phyloP scores from a whole-genome alignment of 2,113 vertebrate genomes.

The Calonectris borealis region DNA sequence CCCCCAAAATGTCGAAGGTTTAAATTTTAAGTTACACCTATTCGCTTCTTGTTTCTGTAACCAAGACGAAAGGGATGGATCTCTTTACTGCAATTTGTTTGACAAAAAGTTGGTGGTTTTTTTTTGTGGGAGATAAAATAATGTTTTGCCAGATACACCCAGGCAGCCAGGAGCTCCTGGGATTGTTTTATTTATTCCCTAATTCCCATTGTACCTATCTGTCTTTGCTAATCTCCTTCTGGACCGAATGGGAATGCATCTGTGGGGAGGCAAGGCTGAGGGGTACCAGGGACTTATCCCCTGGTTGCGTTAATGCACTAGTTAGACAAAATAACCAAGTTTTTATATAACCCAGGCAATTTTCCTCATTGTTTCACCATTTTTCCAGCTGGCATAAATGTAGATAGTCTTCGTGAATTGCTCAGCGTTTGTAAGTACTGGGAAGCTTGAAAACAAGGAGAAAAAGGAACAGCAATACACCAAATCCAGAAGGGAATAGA shows the following conservation, averaged over 20 bases:
- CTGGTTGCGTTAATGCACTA: background rate
- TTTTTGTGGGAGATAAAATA: background rate
- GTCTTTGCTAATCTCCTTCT: background rate
- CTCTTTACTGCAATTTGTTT: background rate
- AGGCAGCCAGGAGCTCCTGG: background rate
- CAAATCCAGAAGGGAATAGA: background rate
- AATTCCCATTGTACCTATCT: background rate
- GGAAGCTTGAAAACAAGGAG: background rate
- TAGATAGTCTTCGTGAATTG: background rate
- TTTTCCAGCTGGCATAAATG: background rate
- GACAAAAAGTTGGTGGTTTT: background rate
- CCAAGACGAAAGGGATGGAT: background rate
- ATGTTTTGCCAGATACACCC: background rate
- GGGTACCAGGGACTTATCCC: background rate
- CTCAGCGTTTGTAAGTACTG: background rate
- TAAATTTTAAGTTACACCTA: background rate
- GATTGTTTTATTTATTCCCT: background rate
- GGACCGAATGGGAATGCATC: background rate
- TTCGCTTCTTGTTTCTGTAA: background rate
- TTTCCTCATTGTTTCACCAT: background rate
- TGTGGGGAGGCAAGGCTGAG: background rate
- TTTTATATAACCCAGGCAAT: background rate
- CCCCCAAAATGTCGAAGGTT: background rate
- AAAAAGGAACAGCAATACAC: background rate
- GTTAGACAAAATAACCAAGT: background rate